These are phyloP conservation scores for Myotis myotis DNA, from an alignment of 2,797 vertebrate species.

Conservation along the genomic window DNA sequence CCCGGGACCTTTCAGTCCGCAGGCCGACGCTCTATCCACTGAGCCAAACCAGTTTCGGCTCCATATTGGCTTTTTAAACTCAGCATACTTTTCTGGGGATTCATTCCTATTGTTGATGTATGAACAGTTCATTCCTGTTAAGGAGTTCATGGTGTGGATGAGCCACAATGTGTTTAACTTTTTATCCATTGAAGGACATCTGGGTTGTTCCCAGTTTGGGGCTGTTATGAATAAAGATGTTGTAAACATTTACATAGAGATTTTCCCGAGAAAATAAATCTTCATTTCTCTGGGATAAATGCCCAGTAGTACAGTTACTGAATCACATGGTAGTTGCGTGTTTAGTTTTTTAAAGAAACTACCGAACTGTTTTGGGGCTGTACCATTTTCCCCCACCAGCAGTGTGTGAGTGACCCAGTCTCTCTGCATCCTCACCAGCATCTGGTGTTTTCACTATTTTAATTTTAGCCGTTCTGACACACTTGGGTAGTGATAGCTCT, in stretches of 20 bases:
- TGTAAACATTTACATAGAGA: slow-evolving; percentile 15
- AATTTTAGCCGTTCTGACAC: neutral
- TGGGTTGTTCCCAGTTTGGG: neutral
- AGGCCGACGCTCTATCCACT: no score
- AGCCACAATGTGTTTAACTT: neutral
- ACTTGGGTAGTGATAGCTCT: neutral
- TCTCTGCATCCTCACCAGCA: neutral
- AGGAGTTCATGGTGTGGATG: neutral
- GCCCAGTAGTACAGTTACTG: neutral
- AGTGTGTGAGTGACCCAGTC: neutral
- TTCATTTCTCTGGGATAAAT: neutral
- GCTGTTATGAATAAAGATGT: slow-evolving; percentile 6
- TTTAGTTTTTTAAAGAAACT: slow-evolving; percentile 20
- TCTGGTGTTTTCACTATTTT: neutral
- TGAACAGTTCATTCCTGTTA: neutral
- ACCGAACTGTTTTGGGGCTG: neutral
- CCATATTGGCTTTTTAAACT: neutral
- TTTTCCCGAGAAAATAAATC: slow-evolving; percentile 15
- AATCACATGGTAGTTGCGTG: neutral
- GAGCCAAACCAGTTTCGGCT: no score
- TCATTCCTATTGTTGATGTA: neutral
- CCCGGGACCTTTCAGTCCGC: no score
- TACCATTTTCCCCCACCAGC: neutral
- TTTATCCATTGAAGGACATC: neutral
- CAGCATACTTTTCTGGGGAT: neutral